These are phyloP conservation scores for Anneissia japonica DNA, from an alignment of 35 echinoderm and acorn worm species.

Conservation along the genomic window DNA sequence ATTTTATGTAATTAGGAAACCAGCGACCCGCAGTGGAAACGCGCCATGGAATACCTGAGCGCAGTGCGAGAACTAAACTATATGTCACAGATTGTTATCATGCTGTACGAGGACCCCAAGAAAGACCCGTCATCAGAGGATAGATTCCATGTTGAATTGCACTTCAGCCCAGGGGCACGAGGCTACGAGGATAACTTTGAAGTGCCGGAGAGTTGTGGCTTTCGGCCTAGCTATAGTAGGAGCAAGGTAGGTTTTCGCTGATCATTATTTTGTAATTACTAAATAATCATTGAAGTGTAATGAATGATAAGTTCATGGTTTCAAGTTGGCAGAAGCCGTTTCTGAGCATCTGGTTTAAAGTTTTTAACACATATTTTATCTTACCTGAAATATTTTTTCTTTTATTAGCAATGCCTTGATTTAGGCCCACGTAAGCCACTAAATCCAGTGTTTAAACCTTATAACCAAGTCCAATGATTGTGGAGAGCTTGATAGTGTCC, in stretches of 20 bases:
- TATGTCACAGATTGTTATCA: conserved; percentile 97
- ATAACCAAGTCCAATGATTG: too few species aligned
- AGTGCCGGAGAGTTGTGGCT: conserved; percentile 53
- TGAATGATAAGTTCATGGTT: too few species aligned
- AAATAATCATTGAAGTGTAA: background rate
- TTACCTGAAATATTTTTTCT: too few species aligned
- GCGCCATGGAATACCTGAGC: conserved; percentile 73
- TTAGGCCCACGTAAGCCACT: too few species aligned
- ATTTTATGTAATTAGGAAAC: too few species aligned
- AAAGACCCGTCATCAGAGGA: conserved; percentile 87
- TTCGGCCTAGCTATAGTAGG: conserved; percentile 30
- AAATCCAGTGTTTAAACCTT: too few species aligned
- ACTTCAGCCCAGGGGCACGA: conserved; percentile 97
- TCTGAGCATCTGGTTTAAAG: too few species aligned
- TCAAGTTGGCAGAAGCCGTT: too few species aligned
- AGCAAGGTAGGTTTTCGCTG: background rate
- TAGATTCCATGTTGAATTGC: conserved; percentile 84
- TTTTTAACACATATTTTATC: too few species aligned
- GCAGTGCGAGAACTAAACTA: conserved; percentile 93
- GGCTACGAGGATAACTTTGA: conserved; percentile 66
- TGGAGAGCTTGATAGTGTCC: too few species aligned
- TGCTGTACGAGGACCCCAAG: conserved; percentile 96
- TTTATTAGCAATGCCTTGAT: too few species aligned
- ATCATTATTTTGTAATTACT: too few species aligned
- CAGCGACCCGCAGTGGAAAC: conserved; percentile 75